Conservation (phyloP, 2,113 vertebrate species). For the Poeciliopsis retropinna region DNA sequence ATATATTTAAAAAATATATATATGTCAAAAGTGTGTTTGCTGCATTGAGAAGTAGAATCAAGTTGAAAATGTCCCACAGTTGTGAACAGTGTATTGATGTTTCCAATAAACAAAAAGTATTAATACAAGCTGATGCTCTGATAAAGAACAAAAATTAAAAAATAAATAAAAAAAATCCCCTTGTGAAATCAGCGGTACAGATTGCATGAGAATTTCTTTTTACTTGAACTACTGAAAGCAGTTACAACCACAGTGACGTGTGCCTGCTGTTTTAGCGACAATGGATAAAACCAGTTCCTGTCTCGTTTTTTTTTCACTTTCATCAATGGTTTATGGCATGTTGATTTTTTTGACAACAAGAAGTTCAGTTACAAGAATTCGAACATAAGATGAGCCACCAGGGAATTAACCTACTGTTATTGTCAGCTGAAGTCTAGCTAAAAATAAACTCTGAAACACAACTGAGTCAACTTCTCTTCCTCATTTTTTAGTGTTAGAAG, state of each 20-base stretch:
- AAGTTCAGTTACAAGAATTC: not conserved
- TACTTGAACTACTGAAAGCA: slow-evolving; percentile 31
- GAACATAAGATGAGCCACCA: not conserved
- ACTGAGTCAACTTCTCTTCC: not conserved
- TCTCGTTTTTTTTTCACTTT: slow-evolving; percentile 18
- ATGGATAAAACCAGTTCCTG: slow-evolving; percentile 31
- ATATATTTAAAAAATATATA: not conserved
- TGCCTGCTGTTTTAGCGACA: not conserved
- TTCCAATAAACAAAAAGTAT: not conserved
- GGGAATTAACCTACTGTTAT: not conserved
- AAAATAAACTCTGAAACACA: not conserved
- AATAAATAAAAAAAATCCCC: not conserved
- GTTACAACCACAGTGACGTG: slow-evolving; percentile 6
- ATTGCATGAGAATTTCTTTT: slow-evolving; percentile 22
- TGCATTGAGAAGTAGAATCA: not conserved
- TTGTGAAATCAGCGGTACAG: slow-evolving; percentile 1
- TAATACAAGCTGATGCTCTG: not conserved
- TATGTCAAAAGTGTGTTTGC: no score
- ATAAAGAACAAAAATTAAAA: not conserved
- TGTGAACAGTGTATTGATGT: not conserved
- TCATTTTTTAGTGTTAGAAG: not conserved
- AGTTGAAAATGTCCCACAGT: not conserved
- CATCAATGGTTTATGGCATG: not conserved
- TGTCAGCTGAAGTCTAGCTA: not conserved
- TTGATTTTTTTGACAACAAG: not conserved